Evolutionary conservation across 2,888 invertebrate genomes (phyloP).

Genomic region (Gastracanthus pulcherrimus): DNA sequence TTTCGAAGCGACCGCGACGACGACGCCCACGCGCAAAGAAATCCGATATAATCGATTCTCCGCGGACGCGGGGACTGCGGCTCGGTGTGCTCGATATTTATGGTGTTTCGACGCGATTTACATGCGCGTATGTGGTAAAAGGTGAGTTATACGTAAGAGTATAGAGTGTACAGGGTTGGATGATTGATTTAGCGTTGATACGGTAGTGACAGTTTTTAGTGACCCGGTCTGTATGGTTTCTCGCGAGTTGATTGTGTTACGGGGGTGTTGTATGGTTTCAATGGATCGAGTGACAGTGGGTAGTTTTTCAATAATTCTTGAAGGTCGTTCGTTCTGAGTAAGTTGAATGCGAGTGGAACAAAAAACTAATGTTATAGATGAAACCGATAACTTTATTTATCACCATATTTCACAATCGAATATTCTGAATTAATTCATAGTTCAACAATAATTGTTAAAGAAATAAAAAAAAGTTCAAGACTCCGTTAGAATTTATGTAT

Average conservation of each 20-base stretch:
- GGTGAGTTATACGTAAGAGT: no score
- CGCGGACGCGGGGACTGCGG: neutral
- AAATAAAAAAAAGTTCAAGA: no score
- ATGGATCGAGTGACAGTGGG: neutral
- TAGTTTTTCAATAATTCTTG: neutral
- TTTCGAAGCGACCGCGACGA: neutral
- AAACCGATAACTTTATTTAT: no score
- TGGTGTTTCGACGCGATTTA: constrained; percentile 19
- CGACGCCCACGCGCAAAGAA: constrained; percentile 20
- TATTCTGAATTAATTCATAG: no score
- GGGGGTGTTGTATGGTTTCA: neutral
- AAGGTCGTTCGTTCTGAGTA: no score
- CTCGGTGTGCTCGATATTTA: constrained; percentile 34
- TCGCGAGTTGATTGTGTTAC: neutral
- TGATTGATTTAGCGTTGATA: constrained; percentile 18
- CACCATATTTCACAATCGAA: no score
- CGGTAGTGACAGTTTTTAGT: neutral
- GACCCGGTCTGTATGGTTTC: neutral
- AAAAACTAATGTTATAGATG: no score
- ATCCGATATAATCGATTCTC: constrained; percentile 42
- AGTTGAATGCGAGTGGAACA: no score
- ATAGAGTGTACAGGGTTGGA: neutral
- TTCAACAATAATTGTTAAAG: no score
- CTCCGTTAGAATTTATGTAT: no score
- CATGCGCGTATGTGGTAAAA: neutral